Evolutionary conservation across 2,888 invertebrate genomes (phyloP).

Genomic region (Torymus auratus): DNA sequence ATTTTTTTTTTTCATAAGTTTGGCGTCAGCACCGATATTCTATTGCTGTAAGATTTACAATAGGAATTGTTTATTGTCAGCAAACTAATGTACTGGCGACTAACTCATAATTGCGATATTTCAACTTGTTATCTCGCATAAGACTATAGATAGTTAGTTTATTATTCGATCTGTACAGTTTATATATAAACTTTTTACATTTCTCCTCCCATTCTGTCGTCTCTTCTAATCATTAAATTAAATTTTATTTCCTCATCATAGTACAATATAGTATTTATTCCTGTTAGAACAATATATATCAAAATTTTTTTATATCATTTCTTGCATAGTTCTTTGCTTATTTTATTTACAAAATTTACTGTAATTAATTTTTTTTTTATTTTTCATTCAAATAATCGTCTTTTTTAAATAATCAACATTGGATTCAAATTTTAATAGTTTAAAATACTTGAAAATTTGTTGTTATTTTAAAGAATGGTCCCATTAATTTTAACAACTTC

Average conservation of each 20-base stretch:
- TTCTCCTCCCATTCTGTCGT: conserved; percentile 35
- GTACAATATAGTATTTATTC: conserved; percentile 60
- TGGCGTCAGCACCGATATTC: conserved; percentile 59
- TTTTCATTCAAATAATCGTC: conserved; percentile 4
- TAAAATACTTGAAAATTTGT: conserved; percentile 13
- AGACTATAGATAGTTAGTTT: conserved; percentile 59
- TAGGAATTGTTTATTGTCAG: conserved; percentile 64
- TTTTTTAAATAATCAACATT: background rate
- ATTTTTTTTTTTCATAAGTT: conserved; percentile 53
- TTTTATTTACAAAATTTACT: background rate
- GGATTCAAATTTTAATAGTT: conserved; percentile 12
- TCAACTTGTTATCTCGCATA: conserved; percentile 57
- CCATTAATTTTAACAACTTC: conserved; percentile 15
- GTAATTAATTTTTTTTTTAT: conserved; percentile 7
- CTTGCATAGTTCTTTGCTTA: conserved; percentile 1
- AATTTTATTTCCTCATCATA: conserved; percentile 53
- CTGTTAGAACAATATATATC: conserved; percentile 45
- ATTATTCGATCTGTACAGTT: conserved; percentile 59
- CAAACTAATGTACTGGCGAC: conserved; percentile 59
- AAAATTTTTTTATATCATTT: conserved; percentile 5
- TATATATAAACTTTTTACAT: conserved; percentile 58
- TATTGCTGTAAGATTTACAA: conserved; percentile 61
- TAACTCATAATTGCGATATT: conserved; percentile 56
- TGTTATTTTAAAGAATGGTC: background rate
- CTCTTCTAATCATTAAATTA: conserved; percentile 50